phyloP scores from a whole-genome alignment of 2,797 vertebrate species.

The Aulostomus chinensis region DNA sequence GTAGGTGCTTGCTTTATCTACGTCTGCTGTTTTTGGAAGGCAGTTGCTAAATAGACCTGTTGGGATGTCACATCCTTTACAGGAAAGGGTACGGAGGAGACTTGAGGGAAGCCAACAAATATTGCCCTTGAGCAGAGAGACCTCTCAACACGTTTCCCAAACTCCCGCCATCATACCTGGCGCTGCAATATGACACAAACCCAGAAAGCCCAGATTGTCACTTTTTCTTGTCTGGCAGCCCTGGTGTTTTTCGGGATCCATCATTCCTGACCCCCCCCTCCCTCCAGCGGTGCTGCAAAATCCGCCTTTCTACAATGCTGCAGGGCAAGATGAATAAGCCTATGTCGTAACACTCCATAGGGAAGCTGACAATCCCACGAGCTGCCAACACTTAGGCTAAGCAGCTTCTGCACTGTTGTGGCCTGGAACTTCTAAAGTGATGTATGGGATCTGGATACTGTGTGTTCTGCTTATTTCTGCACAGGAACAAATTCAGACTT shows the following conservation, averaged over 20 bases:
- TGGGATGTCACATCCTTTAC: conserved; percentile 12
- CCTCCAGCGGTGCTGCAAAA: conserved; percentile 28
- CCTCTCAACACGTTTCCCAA: conserved; percentile 33
- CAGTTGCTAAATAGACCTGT: conserved; percentile 18
- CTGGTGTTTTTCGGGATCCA: conserved; percentile 65
- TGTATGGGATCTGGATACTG: conserved; percentile 11
- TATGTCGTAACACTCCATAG: conserved; percentile 39
- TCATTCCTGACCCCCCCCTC: conserved; percentile 58
- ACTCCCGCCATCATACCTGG: conserved; percentile 52
- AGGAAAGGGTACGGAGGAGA: conserved; percentile 28
- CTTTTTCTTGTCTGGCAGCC: conserved; percentile 68
- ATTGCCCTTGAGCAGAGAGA: conserved; percentile 54
- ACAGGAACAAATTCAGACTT: not conserved
- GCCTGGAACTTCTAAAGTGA: conserved; percentile 12
- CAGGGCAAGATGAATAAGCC: conserved; percentile 68
- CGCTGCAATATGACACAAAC: conserved; percentile 48
- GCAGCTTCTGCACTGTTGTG: too few species aligned
- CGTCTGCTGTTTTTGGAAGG: too few species aligned
- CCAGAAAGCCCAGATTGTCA: conserved; percentile 78
- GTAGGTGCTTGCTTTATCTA: too few species aligned
- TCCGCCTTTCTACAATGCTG: conserved; percentile 64
- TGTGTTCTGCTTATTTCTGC: not conserved
- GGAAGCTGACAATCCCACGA: conserved; percentile 42
- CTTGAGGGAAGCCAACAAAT: conserved; percentile 18
- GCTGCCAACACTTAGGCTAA: too few species aligned